These are phyloP conservation scores for Picathartes gymnocephalus DNA, from an alignment of 2,113 vertebrate species.

Conservation along the genomic window DNA sequence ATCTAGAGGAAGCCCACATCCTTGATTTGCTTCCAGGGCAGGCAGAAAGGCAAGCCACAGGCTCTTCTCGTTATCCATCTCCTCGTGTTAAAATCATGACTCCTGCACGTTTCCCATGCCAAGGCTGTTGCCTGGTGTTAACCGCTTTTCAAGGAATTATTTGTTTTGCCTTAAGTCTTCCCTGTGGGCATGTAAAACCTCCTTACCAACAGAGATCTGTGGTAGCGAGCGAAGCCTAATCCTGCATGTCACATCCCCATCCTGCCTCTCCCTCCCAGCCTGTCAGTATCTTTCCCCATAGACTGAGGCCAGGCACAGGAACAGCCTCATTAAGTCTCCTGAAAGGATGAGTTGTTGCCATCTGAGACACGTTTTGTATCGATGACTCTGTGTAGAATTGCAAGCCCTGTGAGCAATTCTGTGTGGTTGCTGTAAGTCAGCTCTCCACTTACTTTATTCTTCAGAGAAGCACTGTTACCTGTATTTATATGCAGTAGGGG, in stretches of 20 bases:
- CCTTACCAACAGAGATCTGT: neutral
- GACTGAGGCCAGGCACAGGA: neutral
- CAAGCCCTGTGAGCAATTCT: neutral
- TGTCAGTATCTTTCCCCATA: neutral
- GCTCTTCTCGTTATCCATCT: neutral
- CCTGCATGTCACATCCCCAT: neutral
- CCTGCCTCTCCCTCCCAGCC: neutral
- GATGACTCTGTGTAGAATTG: neutral
- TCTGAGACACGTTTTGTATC: neutral
- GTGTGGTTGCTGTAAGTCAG: neutral
- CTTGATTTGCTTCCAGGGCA: slow-evolving; percentile 21
- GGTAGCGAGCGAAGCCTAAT: neutral
- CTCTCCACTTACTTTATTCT: neutral
- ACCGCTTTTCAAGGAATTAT: neutral
- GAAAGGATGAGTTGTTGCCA: neutral
- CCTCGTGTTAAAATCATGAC: neutral
- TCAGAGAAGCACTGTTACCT: neutral
- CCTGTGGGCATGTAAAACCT: slow-evolving; percentile 6
- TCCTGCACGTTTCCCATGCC: neutral
- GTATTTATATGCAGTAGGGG: neutral
- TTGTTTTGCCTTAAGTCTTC: slow-evolving; percentile 25
- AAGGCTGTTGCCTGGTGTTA: slow-evolving; percentile 4
- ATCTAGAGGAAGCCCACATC: slow-evolving; percentile 23
- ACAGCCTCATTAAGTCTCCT: neutral
- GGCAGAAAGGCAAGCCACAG: slow-evolving; percentile 15